phyloP scores from a whole-genome alignment of 2,797 vertebrate genomes.

The Gymnopithys bicolor region DNA sequence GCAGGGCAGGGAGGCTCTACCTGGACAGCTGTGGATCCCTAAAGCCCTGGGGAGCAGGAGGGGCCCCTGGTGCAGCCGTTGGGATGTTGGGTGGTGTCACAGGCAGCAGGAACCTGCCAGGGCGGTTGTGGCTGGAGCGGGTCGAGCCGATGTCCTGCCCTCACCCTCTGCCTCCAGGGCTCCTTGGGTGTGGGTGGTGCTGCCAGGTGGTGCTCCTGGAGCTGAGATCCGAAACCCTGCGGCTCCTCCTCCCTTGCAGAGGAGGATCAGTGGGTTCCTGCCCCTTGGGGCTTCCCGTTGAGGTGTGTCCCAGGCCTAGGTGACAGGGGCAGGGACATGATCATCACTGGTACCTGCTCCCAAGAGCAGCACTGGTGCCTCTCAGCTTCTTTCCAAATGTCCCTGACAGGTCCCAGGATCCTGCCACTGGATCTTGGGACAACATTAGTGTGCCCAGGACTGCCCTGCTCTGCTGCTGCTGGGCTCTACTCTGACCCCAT shows the following conservation, averaged over 20 bases:
- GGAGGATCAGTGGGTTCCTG: background rate
- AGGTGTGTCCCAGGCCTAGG: background rate
- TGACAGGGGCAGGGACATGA: background rate
- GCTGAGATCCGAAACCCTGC: rapidly evolving
- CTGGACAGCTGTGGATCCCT: background rate
- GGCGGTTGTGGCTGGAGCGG: background rate
- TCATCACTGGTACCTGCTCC: rapidly evolving
- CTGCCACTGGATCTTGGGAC: background rate
- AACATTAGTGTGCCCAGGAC: background rate
- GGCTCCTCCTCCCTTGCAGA: background rate
- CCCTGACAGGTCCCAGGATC: background rate
- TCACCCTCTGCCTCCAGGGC: background rate
- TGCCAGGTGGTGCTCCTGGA: background rate
- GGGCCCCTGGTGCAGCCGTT: rapidly evolving
- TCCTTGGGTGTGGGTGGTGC: background rate
- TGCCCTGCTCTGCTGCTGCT: rapidly evolving
- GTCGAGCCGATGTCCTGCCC: rapidly evolving
- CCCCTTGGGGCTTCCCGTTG: rapidly evolving
- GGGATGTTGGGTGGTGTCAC: rapidly evolving
- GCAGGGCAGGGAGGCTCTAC: background rate
- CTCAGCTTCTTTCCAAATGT: background rate
- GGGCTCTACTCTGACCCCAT: background rate
- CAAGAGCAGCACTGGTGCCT: background rate
- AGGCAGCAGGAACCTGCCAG: background rate
- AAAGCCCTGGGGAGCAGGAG: background rate